Base-by-base conservation (phyloP, 37 sponge, comb jelly and placozoan genomes). In the Oscarella lobularis region DNA sequence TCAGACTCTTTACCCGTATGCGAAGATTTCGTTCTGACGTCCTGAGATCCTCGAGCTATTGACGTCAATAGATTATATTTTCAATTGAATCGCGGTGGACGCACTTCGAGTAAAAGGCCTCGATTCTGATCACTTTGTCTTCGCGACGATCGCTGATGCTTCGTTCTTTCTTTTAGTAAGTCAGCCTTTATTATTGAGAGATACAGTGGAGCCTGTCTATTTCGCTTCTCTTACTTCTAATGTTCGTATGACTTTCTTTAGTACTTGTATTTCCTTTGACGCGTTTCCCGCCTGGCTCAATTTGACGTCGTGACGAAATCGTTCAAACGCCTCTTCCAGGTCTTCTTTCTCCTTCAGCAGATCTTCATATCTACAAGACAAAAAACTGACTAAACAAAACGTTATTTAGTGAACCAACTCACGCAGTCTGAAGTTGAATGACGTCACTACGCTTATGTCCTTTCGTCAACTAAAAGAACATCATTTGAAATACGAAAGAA, bases 1-100 rank as follows among this genome's bases (percentile, higher is more conserved):
- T 89, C n/a, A 92, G 75, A 70, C 82, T 92, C 74, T 83, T 89
- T 0, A 88, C 80, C 9, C 90, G 80, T 66, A 87, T 41, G 2
- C 74, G 77, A 2, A 92, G 69, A 2, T 77, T 80, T 2, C 91
- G 78, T 48, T 92, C 87, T n/a, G 87, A 80, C 5, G 77, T 55
- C 40, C 80, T 77, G 66, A 89, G 36, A 27, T 85, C 90, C n/a
- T 88, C 87, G 39, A 92, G 31, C 93, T 92, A 40, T 2, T 39
- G 31, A 27, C 9, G 0, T 1, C 36, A 36, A 74, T 2, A 35
- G 35, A 30, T 60, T 32, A 79, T 20, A 37, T 66, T 79, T 3
- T n/a, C 73, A 70, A 14, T 70, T 9, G 14, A 70, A 27, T 70
- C 37, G 9, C 14, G 20, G 14, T 30, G 20, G 20, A 30, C 20